These are phyloP conservation scores for Coregonus ussuriensis DNA, from an alignment of 2,797 vertebrate species.

Conservation along the genomic window DNA sequence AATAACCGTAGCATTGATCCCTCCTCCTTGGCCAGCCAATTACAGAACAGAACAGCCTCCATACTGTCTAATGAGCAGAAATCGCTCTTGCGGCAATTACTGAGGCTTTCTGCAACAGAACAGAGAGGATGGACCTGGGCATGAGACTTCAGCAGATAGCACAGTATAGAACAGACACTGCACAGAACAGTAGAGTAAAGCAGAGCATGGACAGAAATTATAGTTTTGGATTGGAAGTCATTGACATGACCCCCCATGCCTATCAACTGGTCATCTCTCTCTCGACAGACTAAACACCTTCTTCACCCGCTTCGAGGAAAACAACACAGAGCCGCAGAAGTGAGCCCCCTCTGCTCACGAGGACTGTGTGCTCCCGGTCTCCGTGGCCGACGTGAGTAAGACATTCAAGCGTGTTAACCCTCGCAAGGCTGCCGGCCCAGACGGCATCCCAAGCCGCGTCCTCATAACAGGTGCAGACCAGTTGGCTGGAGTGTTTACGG, in stretches of 20 bases:
- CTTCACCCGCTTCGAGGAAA: no score
- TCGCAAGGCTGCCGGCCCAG: no score
- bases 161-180: conserved; percentile 22
- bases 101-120: conserved; percentile 16
- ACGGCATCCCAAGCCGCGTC: no score
- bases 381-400: no score
- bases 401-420: no score
- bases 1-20: conserved; percentile 68
- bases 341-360: no score
- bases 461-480: no score
- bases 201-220: conserved; percentile 4
- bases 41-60: conserved; percentile 49
- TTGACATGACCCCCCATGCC: neutral
- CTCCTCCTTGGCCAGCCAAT: conserved; percentile 61
- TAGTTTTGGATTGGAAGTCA: neutral
- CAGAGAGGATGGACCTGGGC: conserved; percentile 40
- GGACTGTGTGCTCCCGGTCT: no score
- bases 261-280: neutral
- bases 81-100: conserved; percentile 66
- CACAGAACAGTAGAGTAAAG: conserved; percentile 10
- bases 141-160: conserved; percentile 23
- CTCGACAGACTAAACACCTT: no score
- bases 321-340: no score
- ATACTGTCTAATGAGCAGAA: conserved; percentile 65
- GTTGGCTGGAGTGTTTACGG: no score